phyloP scores from a whole-genome alignment of 2,888 invertebrate species.

The Tyria jacobaeae region DNA sequence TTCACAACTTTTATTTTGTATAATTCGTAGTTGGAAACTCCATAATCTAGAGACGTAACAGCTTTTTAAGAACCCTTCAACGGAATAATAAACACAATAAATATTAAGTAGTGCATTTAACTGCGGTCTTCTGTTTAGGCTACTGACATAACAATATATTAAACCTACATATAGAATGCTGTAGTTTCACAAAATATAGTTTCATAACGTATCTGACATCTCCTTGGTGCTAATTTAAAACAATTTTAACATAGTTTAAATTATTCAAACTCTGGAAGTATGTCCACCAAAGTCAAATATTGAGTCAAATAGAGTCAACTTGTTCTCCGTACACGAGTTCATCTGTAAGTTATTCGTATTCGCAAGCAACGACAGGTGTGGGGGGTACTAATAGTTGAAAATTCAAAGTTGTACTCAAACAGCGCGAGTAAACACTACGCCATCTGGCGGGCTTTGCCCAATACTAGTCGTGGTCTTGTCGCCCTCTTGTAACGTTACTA shows the following conservation, averaged over 20 bases:
- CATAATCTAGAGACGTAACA: too few species aligned
- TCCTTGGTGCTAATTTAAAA: neutral
- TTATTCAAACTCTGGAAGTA: constrained; percentile 21
- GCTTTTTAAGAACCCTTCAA: too few species aligned
- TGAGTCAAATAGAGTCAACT: constrained; percentile 35
- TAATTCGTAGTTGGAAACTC: too few species aligned
- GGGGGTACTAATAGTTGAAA: constrained; percentile 77
- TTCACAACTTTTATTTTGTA: too few species aligned
- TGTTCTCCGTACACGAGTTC: constrained; percentile 36
- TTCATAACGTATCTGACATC: neutral
- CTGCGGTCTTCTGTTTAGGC: too few species aligned
- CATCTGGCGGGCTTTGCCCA: constrained; percentile 79
- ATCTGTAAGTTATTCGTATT: constrained; percentile 49
- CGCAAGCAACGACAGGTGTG: constrained; percentile 79
- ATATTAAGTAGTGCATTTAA: too few species aligned
- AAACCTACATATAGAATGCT: too few species aligned
- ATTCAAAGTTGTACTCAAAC: constrained; percentile 83
- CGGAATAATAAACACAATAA: too few species aligned
- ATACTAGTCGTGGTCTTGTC: constrained; percentile 61
- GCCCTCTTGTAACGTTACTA: constrained; percentile 52
- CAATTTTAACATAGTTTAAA: constrained; percentile 10
- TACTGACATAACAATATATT: too few species aligned
- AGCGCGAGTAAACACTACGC: constrained; percentile 82
- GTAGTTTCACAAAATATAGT: neutral
- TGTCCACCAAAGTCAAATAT: constrained; percentile 30